These are phyloP conservation scores for Latrodectus elegans DNA, from an alignment of 2,888 invertebrate genomes.

Conservation along the genomic window DNA sequence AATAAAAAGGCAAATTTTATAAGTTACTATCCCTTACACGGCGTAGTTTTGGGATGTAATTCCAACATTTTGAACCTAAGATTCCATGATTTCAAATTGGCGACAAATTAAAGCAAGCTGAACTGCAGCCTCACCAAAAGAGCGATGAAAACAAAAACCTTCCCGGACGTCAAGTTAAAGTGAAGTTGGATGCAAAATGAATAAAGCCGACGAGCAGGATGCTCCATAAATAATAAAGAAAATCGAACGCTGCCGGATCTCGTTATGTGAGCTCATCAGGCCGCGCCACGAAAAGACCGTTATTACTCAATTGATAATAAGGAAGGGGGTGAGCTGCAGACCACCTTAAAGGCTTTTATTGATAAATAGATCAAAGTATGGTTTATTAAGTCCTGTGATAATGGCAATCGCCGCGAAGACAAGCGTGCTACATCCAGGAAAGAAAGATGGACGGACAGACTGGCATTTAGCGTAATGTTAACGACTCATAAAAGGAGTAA, in stretches of 20 bases:
- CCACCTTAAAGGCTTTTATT: slow-evolving; percentile 64
- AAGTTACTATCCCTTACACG: too few species aligned
- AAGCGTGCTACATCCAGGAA: slow-evolving; percentile 37
- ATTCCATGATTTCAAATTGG: too few species aligned
- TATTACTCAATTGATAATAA: slow-evolving; percentile 27
- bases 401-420: slow-evolving; percentile 52
- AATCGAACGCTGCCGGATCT: background rate
- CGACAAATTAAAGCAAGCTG: too few species aligned
- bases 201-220: background rate
- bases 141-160: too few species aligned
- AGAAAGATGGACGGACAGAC: slow-evolving; percentile 28
- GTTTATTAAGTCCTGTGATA: slow-evolving; percentile 66
- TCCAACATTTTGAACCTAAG: too few species aligned
- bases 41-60: too few species aligned
- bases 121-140: too few species aligned
- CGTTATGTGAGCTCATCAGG: background rate
- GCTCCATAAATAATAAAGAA: slow-evolving; percentile 53
- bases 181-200: background rate
- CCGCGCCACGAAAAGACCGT: background rate
- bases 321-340: slow-evolving; percentile 32
- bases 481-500: slow-evolving; percentile 60
- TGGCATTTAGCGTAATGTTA: slow-evolving; percentile 66
- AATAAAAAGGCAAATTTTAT: too few species aligned
- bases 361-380: slow-evolving; percentile 59
- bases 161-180: too few species aligned